Base-by-base conservation (phyloP, 2,113 vertebrate species). In the Syrmaticus mikado region DNA sequence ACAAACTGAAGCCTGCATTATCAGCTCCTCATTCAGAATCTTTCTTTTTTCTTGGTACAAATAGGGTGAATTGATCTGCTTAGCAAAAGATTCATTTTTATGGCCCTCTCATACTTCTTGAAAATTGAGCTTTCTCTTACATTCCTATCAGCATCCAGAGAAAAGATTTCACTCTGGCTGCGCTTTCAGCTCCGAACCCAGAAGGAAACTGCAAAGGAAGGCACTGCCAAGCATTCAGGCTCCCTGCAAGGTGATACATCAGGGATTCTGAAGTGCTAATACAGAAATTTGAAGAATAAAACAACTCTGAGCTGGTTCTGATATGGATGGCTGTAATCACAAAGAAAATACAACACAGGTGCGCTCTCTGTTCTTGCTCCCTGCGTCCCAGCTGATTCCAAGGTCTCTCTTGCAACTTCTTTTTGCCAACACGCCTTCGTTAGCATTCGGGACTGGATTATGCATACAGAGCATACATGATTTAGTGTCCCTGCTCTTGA, bases 11-110 rank as follows among this genome's bases (percentile, higher is more conserved):
- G 92, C 86, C 91, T 62, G 61, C 27, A 92, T 96, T 94, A 96
- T 95, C 95, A 71, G 78, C 91, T 90, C 45, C 93, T 96, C 94
- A 79, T 85, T 90, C 92, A 19, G 78, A 96, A 82, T 68, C 87
- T 40, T 16, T 28, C 50, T 53, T 53, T 27, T 10, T 61, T 38
- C 28, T 34, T 58, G 75, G 57, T 94, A 48, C 43, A 86, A 91
- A 94, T 79, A 92, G 76, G 72, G 86, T 8, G 79, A 96, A 87
- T 46, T 96, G 97, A 96, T 96, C 94, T 96, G 88, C 93, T 97
- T 92, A 96, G 96, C 46, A 83, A 94, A 85, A 96, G 88, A 78
- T 85, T 96, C 87, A 96, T 94, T 92, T 95, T 90, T 86, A 91
- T 8, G 66, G 62, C 17, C 87, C 82, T 95, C 95, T 95, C 84